Percentiles rank a stretch among this genome's conserved stretches.
These are phyloP conservation scores for Agraylea sexmaculata DNA, from an alignment of 1,140 invertebrate species.

Conservation along the genomic window DNA sequence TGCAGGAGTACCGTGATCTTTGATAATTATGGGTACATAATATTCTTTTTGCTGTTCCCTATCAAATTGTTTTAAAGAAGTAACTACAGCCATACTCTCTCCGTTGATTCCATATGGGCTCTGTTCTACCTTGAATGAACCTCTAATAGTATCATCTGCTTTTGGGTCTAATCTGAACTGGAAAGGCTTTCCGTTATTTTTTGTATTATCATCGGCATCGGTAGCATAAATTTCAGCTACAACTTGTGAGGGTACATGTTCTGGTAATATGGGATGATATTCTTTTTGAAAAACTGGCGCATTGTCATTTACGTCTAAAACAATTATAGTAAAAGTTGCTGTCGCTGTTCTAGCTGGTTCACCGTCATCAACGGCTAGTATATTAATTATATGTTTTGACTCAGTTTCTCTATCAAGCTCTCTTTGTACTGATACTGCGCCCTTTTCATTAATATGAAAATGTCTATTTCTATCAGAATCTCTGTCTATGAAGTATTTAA, in stretches of 20 bases:
- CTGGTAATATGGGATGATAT: conserved; percentile 50
- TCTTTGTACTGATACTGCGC: conserved; percentile 47
- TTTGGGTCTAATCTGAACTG: conserved; percentile 47
- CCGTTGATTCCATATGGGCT: conserved; percentile 48
- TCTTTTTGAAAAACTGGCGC: conserved; percentile 43
- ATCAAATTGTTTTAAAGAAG: conserved; percentile 50
- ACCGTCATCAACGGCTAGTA: conserved; percentile 52
- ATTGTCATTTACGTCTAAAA: conserved; percentile 59
- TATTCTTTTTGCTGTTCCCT: conserved; percentile 53
- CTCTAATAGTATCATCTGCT: conserved; percentile 45
- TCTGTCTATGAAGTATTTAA: conserved; percentile 45
- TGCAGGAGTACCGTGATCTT: conserved; percentile 40
- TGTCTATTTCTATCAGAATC: conserved; percentile 45
- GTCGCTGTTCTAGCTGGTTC: conserved; percentile 50
- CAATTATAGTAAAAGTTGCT: conserved; percentile 50
- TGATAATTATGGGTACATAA: conserved; percentile 49
- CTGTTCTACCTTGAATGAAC: conserved; percentile 49
- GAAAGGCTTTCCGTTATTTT: conserved; percentile 52
- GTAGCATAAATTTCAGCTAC: conserved; percentile 49
- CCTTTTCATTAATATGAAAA: conserved; percentile 46
- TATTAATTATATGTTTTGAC: conserved; percentile 45
- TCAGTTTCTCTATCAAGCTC: conserved; percentile 43
- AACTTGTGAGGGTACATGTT: conserved; percentile 46
- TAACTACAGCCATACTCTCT: conserved; percentile 49
- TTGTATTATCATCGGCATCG: conserved; percentile 49